Conservation (phyloP, 2,888 invertebrate genomes). For the Eupithecia centaureata region DNA sequence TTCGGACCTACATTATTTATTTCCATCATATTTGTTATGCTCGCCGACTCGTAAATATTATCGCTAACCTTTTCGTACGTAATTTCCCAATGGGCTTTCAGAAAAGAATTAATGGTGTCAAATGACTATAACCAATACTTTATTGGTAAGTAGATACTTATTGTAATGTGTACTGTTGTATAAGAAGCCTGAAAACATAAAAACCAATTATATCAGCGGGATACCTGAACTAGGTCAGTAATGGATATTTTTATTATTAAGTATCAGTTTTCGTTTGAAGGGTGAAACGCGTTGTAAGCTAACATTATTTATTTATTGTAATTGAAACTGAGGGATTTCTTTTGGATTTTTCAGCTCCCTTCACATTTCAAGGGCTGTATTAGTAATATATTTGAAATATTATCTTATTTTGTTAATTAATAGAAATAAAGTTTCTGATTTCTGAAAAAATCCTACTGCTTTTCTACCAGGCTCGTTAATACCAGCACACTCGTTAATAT, state of each 20-base stretch:
- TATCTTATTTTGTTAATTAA: too few species aligned
- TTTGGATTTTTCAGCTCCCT: neutral
- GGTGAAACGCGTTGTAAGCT: constrained; percentile 7
- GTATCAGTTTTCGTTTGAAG: constrained; percentile 36
- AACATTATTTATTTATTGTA: neutral
- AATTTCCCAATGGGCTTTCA: constrained; percentile 29
- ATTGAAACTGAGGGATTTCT: neutral
- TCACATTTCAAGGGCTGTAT: neutral
- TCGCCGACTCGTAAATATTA: constrained; percentile 25
- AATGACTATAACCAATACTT: constrained; percentile 23
- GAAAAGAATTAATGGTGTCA: constrained; percentile 32
- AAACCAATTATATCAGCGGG: constrained; percentile 31
- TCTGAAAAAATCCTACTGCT: too few species aligned
- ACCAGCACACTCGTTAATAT: too few species aligned
- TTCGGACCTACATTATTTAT: constrained; percentile 16
- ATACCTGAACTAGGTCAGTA: constrained; percentile 28
- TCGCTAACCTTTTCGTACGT: constrained; percentile 18
- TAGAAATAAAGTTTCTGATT: too few species aligned
- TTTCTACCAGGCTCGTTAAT: too few species aligned
- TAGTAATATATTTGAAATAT: too few species aligned
- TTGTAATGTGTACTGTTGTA: constrained; percentile 1
- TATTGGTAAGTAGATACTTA: constrained; percentile 7
- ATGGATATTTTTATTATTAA: constrained; percentile 36
- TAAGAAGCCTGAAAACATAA: constrained; percentile 24
- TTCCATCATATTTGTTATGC: constrained; percentile 21